phyloP scores from a whole-genome alignment of 1,140 invertebrate species.

The Euglossa dilemma region DNA sequence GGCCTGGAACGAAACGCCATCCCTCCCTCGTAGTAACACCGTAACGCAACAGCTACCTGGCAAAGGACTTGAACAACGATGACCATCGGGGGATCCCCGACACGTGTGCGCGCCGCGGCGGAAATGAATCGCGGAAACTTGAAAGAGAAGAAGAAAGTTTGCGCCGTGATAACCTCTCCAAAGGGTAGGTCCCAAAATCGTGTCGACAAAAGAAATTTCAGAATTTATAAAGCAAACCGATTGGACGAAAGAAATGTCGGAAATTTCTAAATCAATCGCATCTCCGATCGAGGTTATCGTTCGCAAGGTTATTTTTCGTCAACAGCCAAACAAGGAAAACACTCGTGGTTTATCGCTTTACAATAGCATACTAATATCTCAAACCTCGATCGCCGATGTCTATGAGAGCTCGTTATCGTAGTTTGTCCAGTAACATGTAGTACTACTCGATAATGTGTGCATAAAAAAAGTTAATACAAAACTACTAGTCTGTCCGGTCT shows the following conservation, averaged over 20 bases:
- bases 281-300: constrained; percentile 15
- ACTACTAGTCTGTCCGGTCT: not conserved
- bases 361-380: not conserved
- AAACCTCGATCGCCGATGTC: not conserved
- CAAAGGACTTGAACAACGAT: too few species aligned
- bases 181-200: too few species aligned
- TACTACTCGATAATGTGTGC: not conserved
- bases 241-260: not conserved
- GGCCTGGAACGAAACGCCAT: too few species aligned
- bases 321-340: not conserved
- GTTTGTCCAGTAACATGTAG: not conserved
- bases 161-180: not conserved
- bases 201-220: too few species aligned
- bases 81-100: too few species aligned
- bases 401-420: not conserved
- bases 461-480: not conserved
- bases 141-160: not conserved
- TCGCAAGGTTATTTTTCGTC: not conserved
- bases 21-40: too few species aligned
- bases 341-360: not conserved
- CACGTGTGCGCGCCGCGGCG: not conserved
- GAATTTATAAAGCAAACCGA: too few species aligned
- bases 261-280: not conserved
- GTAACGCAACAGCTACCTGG: too few species aligned
- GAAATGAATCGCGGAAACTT: constrained; percentile 30